Percentiles rank a stretch among this genome's conserved stretches.
These are phyloP conservation scores for Empis stercorea DNA, from an alignment of 2,888 invertebrate species.

Conservation along the genomic window DNA sequence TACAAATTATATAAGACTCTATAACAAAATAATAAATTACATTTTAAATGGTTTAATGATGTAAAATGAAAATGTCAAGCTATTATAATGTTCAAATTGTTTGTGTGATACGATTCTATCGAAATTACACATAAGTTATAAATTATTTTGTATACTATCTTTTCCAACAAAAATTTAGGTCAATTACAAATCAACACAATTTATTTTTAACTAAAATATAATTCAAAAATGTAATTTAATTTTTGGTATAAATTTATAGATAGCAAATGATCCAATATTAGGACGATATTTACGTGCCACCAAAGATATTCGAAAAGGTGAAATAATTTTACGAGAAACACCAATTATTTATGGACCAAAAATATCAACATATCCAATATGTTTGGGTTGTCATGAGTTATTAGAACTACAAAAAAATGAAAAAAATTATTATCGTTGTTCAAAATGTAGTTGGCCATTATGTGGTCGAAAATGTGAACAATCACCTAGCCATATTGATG, in stretches of 20 bases:
- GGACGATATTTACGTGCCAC: conserved; percentile 54
- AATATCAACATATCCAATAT: conserved; percentile 44
- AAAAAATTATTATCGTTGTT: conserved; percentile 45
- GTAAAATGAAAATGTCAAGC: no score
- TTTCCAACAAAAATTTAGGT: no score
- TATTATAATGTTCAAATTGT: no score
- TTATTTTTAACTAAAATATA: no score
- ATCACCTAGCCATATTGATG: conserved; percentile 41
- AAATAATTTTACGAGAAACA: conserved; percentile 51
- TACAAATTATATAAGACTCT: no score
- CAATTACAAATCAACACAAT: no score
- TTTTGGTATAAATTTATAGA: conserved; percentile 33
- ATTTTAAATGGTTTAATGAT: no score
- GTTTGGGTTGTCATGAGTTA: conserved; percentile 49
- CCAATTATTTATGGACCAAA: conserved; percentile 57
- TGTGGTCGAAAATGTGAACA: conserved; percentile 48
- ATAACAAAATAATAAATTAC: no score
- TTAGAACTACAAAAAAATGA: conserved; percentile 25
- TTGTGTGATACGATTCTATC: no score
- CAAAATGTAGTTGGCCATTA: conserved; percentile 55
- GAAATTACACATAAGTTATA: no score
- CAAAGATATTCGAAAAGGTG: conserved; percentile 53
- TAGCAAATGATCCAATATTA: conserved; percentile 40
- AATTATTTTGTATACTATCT: no score
- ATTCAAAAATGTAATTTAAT: no score